phyloP scores from a whole-genome alignment of 1,140 invertebrate species.

The Plectrocnemia conspersa region DNA sequence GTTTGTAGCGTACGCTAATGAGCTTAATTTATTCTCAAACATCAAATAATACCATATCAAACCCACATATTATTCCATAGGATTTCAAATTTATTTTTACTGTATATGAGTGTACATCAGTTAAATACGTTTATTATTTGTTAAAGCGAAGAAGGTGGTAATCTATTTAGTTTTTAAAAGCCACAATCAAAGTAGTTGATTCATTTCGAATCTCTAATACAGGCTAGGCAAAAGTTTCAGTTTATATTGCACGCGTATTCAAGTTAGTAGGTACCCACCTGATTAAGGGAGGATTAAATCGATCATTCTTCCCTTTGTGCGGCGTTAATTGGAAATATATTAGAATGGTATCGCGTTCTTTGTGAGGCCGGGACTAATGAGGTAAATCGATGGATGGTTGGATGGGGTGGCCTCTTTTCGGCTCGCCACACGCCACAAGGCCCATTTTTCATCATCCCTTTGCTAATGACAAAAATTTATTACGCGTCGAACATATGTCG shows the following conservation, averaged over 20 bases:
- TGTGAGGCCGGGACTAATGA: slow-evolving; percentile 20
- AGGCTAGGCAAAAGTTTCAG: slow-evolving; percentile 12
- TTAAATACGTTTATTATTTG: too few relatives aligned
- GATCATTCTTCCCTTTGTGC: slow-evolving; percentile 32
- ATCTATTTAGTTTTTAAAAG: too few relatives aligned
- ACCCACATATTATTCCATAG: too few relatives aligned
- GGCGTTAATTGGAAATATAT: slow-evolving; percentile 34
- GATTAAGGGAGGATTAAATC: slow-evolving; percentile 29
- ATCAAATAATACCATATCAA: too few relatives aligned
- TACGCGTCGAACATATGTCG: neutral
- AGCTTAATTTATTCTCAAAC: too few relatives aligned
- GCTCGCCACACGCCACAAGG: neutral
- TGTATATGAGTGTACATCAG: too few relatives aligned
- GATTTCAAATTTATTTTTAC: too few relatives aligned
- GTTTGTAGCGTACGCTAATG: too few relatives aligned
- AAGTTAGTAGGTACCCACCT: too few relatives aligned
- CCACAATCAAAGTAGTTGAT: too few relatives aligned
- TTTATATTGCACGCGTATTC: slow-evolving; percentile 17
- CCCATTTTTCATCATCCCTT: slow-evolving; percentile 8
- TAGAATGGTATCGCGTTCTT: slow-evolving; percentile 20
- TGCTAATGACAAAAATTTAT: slow-evolving; percentile 24
- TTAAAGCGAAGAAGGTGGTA: too few relatives aligned
- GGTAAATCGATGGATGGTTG: slow-evolving; percentile 17
- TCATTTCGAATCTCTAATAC: too few relatives aligned
- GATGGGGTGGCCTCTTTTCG: neutral